Conservation (phyloP, 2,113 vertebrate species). For the Serilophus lunatus region DNA sequence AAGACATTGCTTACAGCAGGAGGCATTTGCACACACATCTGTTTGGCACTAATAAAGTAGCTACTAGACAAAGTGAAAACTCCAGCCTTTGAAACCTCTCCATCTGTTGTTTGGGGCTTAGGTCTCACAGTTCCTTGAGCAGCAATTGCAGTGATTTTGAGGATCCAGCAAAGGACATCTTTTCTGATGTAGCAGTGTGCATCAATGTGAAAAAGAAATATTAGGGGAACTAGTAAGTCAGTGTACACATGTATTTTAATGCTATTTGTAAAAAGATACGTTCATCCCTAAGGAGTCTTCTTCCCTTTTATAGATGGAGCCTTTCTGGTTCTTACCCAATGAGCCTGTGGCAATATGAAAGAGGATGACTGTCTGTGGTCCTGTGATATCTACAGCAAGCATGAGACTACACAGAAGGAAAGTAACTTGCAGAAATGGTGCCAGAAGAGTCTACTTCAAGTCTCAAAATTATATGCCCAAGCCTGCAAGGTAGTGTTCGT, state of each 20-base stretch:
- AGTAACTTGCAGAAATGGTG: not conserved
- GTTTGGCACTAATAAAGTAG: not conserved
- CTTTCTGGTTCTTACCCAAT: not conserved
- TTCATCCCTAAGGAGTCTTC: not conserved
- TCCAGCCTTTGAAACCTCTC: not conserved
- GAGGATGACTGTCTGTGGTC: not conserved
- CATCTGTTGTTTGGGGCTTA: not conserved
- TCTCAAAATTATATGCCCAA: not conserved
- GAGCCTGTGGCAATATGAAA: not conserved
- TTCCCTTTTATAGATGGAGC: not conserved
- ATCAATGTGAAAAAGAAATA: not conserved
- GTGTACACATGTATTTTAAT: not conserved
- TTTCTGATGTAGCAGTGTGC: not conserved
- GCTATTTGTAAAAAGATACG: not conserved
- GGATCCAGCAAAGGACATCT: not conserved
- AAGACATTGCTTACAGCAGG: not conserved
- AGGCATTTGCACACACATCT: not conserved
- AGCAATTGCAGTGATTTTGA: not conserved
- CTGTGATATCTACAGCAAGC: not conserved
- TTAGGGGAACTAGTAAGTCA: not conserved
- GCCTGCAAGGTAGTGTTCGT: not conserved
- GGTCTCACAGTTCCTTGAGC: not conserved
- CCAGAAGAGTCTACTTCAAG: not conserved
- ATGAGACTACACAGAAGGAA: not conserved
- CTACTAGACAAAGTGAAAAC: not conserved